Evolutionary conservation across 2,888 invertebrate genomes (phyloP).

Genomic region (Stratiomys singularior): DNA sequence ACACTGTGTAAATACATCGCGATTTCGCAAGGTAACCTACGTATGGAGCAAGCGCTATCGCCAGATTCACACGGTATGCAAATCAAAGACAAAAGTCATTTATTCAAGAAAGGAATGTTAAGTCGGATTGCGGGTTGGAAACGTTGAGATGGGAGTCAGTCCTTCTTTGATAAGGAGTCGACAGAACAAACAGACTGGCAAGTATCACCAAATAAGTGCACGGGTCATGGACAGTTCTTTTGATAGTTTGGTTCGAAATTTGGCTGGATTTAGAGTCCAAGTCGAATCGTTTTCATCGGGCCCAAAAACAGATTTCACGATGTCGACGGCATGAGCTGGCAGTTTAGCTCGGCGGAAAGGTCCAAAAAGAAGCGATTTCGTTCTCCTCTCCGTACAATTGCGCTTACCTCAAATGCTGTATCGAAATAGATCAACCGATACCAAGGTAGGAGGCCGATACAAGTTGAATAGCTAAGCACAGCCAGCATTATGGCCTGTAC

Average conservation of each 20-base stretch:
- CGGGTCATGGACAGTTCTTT: too few species aligned
- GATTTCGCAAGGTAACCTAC: slow-evolving; percentile 23
- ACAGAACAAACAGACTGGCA: too few species aligned
- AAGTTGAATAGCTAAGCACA: background rate
- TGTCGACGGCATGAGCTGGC: too few species aligned
- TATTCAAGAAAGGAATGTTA: background rate
- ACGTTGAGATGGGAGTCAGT: too few species aligned
- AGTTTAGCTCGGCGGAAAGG: background rate
- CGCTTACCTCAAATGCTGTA: background rate
- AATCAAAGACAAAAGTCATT: background rate
- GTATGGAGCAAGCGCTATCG: too few species aligned
- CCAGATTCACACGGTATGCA: slow-evolving; percentile 33
- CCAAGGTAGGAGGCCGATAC: background rate
- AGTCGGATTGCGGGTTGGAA: background rate
- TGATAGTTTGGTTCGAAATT: too few species aligned
- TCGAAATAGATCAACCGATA: background rate
- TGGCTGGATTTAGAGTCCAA: too few species aligned
- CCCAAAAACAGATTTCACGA: too few species aligned
- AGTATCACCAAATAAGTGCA: too few species aligned
- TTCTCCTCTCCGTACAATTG: background rate
- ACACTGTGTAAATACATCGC: slow-evolving; percentile 19
- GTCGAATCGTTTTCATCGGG: too few species aligned
- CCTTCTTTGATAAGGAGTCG: too few species aligned
- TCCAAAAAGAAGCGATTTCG: background rate
- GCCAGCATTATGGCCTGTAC: slow-evolving; percentile 6